Evolutionary conservation across 2,797 vertebrate species (phyloP).

Genomic region (Hemitrygon akajei): DNA sequence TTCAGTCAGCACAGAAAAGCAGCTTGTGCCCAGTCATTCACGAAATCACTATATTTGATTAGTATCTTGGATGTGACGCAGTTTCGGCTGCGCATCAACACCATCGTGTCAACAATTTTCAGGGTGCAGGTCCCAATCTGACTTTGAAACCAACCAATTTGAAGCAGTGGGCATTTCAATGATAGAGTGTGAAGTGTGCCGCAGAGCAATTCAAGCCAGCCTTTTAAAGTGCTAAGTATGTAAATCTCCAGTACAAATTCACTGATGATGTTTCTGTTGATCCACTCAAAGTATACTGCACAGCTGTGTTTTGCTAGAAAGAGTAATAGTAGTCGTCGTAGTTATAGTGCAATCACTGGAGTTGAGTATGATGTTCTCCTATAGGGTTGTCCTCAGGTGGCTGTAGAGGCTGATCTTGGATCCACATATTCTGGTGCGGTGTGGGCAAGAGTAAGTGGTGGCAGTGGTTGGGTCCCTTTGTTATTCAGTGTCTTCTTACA

Average conservation of each 20-base stretch:
- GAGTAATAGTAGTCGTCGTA: no score
- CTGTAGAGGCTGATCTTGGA: no score
- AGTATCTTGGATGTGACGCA: neutral
- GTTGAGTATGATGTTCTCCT: no score
- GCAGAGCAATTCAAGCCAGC: neutral
- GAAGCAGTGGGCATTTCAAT: neutral
- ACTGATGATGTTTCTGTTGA: neutral
- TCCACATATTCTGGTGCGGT: no score
- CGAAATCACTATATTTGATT: conserved; percentile 22
- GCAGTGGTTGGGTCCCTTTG: no score
- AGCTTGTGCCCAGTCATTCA: conserved; percentile 25
- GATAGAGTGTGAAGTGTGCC: neutral
- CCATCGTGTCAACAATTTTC: neutral
- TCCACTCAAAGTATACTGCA: no score
- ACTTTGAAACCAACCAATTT: neutral
- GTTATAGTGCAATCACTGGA: no score
- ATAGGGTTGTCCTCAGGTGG: no score
- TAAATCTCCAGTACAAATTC: neutral
- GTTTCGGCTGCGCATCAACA: neutral
- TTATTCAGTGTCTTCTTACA: no score
- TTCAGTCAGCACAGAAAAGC: neutral
- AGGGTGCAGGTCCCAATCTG: neutral
- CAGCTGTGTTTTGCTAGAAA: no score
- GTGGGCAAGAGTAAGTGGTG: no score
- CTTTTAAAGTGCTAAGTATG: neutral